Base-by-base conservation (phyloP, 1,140 invertebrate genomes). In the Zeugodacus cucurbitae region DNA sequence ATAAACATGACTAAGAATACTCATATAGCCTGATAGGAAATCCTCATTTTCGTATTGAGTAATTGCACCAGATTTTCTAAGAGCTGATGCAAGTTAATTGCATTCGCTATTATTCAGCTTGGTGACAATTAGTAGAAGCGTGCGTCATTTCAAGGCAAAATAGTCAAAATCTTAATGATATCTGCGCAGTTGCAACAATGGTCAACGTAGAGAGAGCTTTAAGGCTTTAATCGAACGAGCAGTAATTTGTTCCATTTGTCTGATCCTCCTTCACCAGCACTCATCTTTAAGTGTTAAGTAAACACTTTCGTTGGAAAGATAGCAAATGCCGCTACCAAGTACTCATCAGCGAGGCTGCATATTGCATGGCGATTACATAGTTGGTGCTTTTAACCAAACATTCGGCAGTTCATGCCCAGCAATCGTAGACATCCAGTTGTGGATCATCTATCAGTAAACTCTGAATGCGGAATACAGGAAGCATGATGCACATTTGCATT, bases 401-500 rank as follows among this genome's bases (percentile, higher is more conserved):
- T n/a, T n/a, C n/a, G n/a, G n/a, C n/a, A 32, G 41, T 74, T n/a
- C 58, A 74, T 74, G 7, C 34, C 17, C 34, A 74, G 34, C 67
- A n/a, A 17, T 4, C 37, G 10, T 34, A 34, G 4, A 22, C 67
- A 17, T 34, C 8, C 67, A 37, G 20, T 2, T 34, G 64, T 32
- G 2, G 64, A 1, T 34, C 32, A 74, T 14, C 7, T 11, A 34
- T 37, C 67, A 37, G 14, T 37, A 20, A 34, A 41, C 34, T 14
- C 67, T 37, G 64, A 67, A 26, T 67, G 29, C 64, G 20, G 64
- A 26, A 29, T 5, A 22, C 58, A 67, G 64, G 64, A 67, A 34
- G 64, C 64, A 34, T 34, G 67, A 74, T 41, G 29, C 67, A 32
- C 67, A 41, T 74, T 74, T 74, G 67, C 67, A 74, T 74, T 74